Conservation (phyloP, 2,113 vertebrate genomes). For the Atrichornis clamosus region DNA sequence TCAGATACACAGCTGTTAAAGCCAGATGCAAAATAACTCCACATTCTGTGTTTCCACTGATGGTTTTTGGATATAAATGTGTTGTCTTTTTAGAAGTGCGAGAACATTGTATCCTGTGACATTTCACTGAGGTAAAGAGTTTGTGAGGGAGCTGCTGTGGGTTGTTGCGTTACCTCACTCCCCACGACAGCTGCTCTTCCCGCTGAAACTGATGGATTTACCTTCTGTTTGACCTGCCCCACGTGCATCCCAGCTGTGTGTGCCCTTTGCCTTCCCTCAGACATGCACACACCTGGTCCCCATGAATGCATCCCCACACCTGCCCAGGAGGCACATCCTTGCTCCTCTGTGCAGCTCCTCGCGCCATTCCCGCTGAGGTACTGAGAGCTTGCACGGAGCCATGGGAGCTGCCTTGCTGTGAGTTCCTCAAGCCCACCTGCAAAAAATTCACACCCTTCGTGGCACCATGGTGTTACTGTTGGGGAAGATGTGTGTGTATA, state of each 20-base stretch:
- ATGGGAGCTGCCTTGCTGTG: not conserved
- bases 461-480: not conserved
- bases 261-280: not conserved
- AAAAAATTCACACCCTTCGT: not conserved
- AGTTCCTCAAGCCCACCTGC: not conserved
- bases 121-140: not conserved
- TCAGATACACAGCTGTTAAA: not conserved
- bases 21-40: not conserved
- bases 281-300: not conserved
- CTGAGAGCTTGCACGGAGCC: fast-evolving
- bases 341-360: fast-evolving
- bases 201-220: not conserved
- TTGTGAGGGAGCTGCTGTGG: not conserved
- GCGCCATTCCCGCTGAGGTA: fast-evolving
- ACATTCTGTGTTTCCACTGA: not conserved
- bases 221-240: not conserved
- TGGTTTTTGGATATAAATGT: not conserved
- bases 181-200: fast-evolving
- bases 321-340: not conserved
- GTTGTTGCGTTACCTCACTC: fast-evolving
- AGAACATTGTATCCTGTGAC: not conserved
- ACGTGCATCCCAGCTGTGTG: not conserved
- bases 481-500: not conserved
- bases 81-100: not conserved
- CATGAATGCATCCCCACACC: fast-evolving